These are phyloP conservation scores for Folsomia candida DNA, from an alignment of 2,888 invertebrate genomes.

Conservation along the genomic window DNA sequence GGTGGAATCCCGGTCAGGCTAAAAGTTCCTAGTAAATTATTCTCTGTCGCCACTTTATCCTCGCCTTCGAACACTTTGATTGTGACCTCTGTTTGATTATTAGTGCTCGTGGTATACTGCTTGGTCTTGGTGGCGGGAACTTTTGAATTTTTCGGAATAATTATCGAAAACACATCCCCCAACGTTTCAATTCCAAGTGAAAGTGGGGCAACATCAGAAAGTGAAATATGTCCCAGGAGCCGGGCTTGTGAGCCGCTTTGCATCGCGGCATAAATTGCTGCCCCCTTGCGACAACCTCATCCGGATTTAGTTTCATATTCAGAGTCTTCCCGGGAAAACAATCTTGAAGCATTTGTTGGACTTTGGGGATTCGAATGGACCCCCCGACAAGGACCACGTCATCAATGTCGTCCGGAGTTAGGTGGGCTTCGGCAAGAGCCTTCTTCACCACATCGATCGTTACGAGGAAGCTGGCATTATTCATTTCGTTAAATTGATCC, in stretches of 20 bases:
- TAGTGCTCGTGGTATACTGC: constrained; percentile 6
- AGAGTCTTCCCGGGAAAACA: constrained; percentile 63
- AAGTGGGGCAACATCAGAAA: constrained; percentile 31
- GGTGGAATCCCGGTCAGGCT: constrained; percentile 31
- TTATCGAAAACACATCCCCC: constrained; percentile 6
- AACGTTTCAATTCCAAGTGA: constrained; percentile 28
- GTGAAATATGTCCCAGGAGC: neutral
- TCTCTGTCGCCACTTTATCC: constrained; percentile 9
- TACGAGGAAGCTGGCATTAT: constrained; percentile 68
- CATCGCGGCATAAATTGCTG: constrained; percentile 65
- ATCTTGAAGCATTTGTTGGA: constrained; percentile 63
- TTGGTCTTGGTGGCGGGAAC: constrained; percentile 16
- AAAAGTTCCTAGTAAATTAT: constrained; percentile 30
- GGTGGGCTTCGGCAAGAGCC: constrained; percentile 63
- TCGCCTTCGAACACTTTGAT: constrained; percentile 34
- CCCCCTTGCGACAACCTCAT: constrained; percentile 70
- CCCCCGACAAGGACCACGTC: constrained; percentile 65
- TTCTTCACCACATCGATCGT: constrained; percentile 75
- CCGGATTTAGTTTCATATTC: constrained; percentile 71
- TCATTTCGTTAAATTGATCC: constrained; percentile 71
- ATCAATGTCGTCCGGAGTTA: constrained; percentile 60
- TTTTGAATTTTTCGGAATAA: constrained; percentile 9
- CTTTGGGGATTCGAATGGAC: constrained; percentile 67
- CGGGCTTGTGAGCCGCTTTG: constrained; percentile 13
- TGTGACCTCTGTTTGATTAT: constrained; percentile 18